These are phyloP conservation scores for Blastobasis lacticolella DNA, from an alignment of 2,888 invertebrate genomes.

Conservation along the genomic window DNA sequence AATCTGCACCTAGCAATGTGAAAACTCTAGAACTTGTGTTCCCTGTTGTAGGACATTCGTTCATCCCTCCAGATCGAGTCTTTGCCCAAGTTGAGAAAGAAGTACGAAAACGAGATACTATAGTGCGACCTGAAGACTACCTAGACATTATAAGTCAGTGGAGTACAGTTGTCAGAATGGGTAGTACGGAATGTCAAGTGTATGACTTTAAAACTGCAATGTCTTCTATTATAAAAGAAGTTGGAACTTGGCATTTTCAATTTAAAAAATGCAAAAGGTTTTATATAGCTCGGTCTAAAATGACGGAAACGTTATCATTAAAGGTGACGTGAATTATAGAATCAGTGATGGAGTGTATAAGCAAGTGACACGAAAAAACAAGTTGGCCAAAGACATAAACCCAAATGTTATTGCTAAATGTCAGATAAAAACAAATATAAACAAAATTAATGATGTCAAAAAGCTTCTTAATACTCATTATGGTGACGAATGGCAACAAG, in stretches of 20 bases:
- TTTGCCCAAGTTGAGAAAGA: constrained; percentile 2
- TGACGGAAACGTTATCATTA: not conserved
- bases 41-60: constrained; percentile 2
- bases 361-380: not conserved
- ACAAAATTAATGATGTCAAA: not conserved
- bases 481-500: not conserved
- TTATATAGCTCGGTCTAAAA: not conserved
- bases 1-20: not conserved
- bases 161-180: not conserved
- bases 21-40: not conserved
- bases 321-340: not conserved
- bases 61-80: constrained; percentile 2
- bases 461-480: not conserved
- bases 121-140: not conserved
- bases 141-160: not conserved
- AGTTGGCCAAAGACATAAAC: not conserved
- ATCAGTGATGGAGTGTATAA: not conserved
- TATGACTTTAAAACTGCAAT: not conserved
- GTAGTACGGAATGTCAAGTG: not conserved
- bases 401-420: not conserved
- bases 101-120: not conserved
- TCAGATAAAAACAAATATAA: not conserved
- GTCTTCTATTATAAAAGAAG: not conserved
- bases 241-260: not conserved
- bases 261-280: not conserved